Evolutionary conservation across 2,113 vertebrate genomes (phyloP), one percentile per base, ranked within the genome.

Genomic region (Opisthocomus hoazin): DNA sequence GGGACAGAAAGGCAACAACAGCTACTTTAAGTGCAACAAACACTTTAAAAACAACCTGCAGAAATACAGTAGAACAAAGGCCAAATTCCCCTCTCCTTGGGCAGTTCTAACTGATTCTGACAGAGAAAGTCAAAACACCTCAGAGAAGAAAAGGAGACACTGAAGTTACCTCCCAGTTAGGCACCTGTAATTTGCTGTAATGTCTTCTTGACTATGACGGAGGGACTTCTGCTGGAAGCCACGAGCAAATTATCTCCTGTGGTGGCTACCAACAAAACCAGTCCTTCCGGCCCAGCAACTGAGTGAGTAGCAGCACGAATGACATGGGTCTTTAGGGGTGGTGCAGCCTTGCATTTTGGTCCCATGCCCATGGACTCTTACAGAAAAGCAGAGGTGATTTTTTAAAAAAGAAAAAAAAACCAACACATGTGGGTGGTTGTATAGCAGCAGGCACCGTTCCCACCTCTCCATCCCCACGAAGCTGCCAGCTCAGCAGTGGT

Each of bases 71-170:
- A 73, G 53, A 90, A 50, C 39, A 58, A 61, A 94, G 53, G 61
- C 29, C 1, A 1, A 54, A 58, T 1, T 61, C 30, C 32, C 30
- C 34, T 70, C 36, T 87, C 50, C 32, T 87, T 0, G 0, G 23
- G 41, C 45, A 90, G 41, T 43, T 63, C 32, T 21, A 29, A 66
- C 58, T 46, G 50, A 78, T 18, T 16, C n/a, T 85, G 75, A 81
- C 57, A 89, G 53, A 83, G 34, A 81, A 87, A 84, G 43, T 39
- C 22, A 81, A 51, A 91, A 48, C 26, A 88, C 18, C 22, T 84
- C 27, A 19, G 24, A 73, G 54, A 73, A 70, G 20, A 66, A 84
- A 91, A 61, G 27, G 43, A 91, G 32, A 87, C 87, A 91, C 27
- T 56, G 61, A 73, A 65, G 19, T 45, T 73, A 50, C 10, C 24